Base-by-base conservation (phyloP, 2,888 invertebrate species). In the Meteorus cinctellus region DNA sequence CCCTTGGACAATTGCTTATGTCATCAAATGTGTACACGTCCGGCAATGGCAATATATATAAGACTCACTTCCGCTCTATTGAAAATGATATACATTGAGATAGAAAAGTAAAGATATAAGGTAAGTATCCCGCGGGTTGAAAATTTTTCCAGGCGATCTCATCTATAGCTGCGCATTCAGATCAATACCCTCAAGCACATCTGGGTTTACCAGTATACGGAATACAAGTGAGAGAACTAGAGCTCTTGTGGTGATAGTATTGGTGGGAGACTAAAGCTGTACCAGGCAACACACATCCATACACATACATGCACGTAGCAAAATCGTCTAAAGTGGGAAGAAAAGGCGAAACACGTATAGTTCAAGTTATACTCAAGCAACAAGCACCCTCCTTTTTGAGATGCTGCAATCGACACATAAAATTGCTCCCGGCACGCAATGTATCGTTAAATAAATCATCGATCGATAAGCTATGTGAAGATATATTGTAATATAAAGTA, bases 81-180 rank as follows among this genome's bases (percentile, higher is more conserved):
- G 63, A 62, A 19, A 29, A 6, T 41, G 55, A 36, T 75, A 60
- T 55, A 65, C 14, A 65, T 65, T 66, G 74, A 77, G 74, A 63
- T 31, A 51, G 63, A 51, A 55, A 75, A 51, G 55, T 71, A 24
- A 66, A 71, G 59, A 59, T 48, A 41, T 71, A 59, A 81, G 82
- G 82, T 84, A 83, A 83, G 82, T 84, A 84, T 85, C 80, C 82
- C 80, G 83, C 85, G 84, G 82, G 82, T 84, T 55, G 41, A 70
- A 85, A 84, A 84, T 85, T 87, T 88, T 87, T 86, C 85, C 85
- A 84, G 85, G 83, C 85, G 87, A 88, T 88, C 86, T 87, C 84
- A 84, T 86, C 83, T 84, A 3, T 62, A 41, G 71, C 72, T 51
- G 83, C 84, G 84, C 86, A 86, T 86, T 87, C 84, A 86, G 88